phyloP scores from a whole-genome alignment of 2,888 invertebrate species.

The Azorinus chamasolen region DNA sequence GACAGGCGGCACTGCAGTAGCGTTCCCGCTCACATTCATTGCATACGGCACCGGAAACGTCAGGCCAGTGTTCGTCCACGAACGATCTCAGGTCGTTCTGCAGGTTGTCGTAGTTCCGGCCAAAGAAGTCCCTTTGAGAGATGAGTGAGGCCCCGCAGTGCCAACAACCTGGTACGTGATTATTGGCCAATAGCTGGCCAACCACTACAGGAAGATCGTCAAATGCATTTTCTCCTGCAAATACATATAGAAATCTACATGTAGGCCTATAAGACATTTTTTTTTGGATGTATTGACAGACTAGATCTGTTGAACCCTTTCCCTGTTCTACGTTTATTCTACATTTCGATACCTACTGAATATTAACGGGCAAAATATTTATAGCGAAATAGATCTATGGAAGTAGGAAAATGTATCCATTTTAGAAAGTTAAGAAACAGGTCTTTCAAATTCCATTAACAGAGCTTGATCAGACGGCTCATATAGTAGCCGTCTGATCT shows the following conservation, averaged over 20 bases:
- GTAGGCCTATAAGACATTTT: too few relatives aligned
- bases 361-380: too few relatives aligned
- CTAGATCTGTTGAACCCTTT: too few relatives aligned
- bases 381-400: too few relatives aligned
- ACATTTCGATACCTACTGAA: too few relatives aligned
- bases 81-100: slow-evolving; percentile 53
- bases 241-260: not conserved
- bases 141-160: slow-evolving; percentile 96
- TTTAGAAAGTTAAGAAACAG: too few relatives aligned
- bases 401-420: too few relatives aligned
- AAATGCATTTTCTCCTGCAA: slow-evolving; percentile 91
- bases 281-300: too few relatives aligned
- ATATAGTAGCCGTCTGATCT: too few relatives aligned
- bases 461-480: too few relatives aligned
- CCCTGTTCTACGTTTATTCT: too few relatives aligned
- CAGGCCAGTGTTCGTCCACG: slow-evolving; percentile 76
- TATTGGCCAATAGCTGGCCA: slow-evolving; percentile 91
- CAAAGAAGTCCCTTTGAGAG: slow-evolving; percentile 91
- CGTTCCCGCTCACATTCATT: slow-evolving; percentile 70
- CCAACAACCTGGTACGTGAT: slow-evolving; percentile 95
- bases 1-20: slow-evolving; percentile 89
- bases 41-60: slow-evolving; percentile 69
- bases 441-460: too few relatives aligned
- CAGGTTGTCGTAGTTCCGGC: slow-evolving; percentile 60
- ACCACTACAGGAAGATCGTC: slow-evolving; percentile 95